Evolutionary conservation across 2,113 vertebrate species (phyloP).

Genomic region (Limanda limanda): DNA sequence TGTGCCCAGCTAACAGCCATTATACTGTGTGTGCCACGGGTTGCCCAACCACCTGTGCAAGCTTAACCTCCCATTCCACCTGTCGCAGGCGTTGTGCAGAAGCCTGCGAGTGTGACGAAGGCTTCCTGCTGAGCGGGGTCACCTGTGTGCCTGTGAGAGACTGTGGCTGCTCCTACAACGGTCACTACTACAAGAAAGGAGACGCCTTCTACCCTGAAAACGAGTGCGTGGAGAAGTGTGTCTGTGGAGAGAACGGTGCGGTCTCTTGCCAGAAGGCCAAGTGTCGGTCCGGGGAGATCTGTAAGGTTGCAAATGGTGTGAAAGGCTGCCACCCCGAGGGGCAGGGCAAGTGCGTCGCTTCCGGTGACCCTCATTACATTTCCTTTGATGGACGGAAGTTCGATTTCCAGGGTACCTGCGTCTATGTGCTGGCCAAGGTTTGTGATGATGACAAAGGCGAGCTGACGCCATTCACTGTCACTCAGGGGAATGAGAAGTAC

Average conservation of each 20-base stretch:
- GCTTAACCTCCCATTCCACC: constrained; percentile 7
- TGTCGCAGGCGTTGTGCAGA: constrained; percentile 78
- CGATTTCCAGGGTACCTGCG: constrained; percentile 79
- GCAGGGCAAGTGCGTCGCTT: constrained; percentile 70
- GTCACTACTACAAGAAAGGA: constrained; percentile 78
- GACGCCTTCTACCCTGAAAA: constrained; percentile 69
- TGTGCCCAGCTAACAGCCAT: constrained; percentile 84
- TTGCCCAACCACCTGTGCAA: constrained; percentile 80
- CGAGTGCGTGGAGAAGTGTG: constrained; percentile 70
- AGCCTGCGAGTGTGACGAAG: constrained; percentile 83
- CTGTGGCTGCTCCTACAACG: constrained; percentile 84
- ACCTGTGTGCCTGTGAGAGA: constrained; percentile 77
- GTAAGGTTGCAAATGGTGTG: constrained; percentile 69
- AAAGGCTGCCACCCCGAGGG: constrained; percentile 72
- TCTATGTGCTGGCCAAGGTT: constrained; percentile 73
- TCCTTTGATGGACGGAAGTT: constrained; percentile 77
- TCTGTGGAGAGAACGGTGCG: constrained; percentile 68
- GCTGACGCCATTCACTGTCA: constrained; percentile 69
- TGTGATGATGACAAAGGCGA: constrained; percentile 48
- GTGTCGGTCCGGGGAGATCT: constrained; percentile 70
- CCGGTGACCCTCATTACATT: constrained; percentile 79
- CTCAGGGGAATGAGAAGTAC: constrained; percentile 71
- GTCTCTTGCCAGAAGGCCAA: constrained; percentile 65
- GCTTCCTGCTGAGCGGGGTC: constrained; percentile 77
- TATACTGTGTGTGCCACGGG: constrained; percentile 74